phyloP scores from a whole-genome alignment of 1,140 invertebrate species.

The Agrilus planipennis region DNA sequence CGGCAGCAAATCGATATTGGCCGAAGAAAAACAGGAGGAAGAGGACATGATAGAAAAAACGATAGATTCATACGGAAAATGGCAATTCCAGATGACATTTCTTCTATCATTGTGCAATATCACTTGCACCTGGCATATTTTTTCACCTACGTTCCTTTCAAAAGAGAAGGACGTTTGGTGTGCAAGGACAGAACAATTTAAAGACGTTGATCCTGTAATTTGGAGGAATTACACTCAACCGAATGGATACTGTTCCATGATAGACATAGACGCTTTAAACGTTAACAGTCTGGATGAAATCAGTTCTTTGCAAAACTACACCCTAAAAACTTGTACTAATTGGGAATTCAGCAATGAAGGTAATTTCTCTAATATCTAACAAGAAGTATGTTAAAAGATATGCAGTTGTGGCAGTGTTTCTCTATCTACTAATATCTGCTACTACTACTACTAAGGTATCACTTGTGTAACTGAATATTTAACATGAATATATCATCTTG shows the following conservation, averaged over 20 bases:
- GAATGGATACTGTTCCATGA: conserved; percentile 36
- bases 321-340: conserved; percentile 39
- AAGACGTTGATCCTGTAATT: conserved; percentile 34
- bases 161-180: conserved; percentile 51
- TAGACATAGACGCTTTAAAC: conserved; percentile 9
- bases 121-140: conserved; percentile 65
- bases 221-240: conserved; percentile 53
- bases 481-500: too few species aligned
- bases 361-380: too few species aligned
- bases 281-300: neutral
- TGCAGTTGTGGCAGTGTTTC: too few species aligned
- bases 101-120: conserved; percentile 60
- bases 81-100: conserved; percentile 59
- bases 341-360: conserved; percentile 56
- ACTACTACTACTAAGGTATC: too few species aligned
- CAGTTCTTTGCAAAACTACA: neutral
- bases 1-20: too few species aligned
- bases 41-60: conserved; percentile 51
- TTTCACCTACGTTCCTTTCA: conserved; percentile 52
- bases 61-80: conserved; percentile 61
- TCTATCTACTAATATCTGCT: too few species aligned
- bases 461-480: too few species aligned
- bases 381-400: too few species aligned
- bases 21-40: too few species aligned
- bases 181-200: conserved; percentile 39